These are phyloP conservation scores for Plebejus argus DNA, from an alignment of 2,888 invertebrate genomes.

Conservation along the genomic window DNA sequence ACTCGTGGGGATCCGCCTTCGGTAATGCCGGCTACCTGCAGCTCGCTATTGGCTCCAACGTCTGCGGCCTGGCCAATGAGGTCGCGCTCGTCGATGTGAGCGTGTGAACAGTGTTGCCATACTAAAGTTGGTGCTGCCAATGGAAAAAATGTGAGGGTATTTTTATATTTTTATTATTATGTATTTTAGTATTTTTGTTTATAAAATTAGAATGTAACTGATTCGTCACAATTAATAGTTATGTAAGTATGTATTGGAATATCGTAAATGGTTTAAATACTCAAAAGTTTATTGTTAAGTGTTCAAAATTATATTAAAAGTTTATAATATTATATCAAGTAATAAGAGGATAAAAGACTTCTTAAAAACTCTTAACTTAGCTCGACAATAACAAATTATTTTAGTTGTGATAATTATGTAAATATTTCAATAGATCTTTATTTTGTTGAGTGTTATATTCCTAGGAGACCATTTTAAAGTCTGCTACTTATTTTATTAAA, in stretches of 20 bases:
- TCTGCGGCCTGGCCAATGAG: conserved; percentile 89
- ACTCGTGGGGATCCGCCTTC: conserved; percentile 91
- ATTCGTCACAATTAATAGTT: not conserved
- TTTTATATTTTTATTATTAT: not conserved
- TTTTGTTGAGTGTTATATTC: not conserved
- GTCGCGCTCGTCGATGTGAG: conserved; percentile 82
- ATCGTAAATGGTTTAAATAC: not conserved
- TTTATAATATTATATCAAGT: not conserved
- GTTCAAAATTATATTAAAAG: not conserved
- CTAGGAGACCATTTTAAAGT: not conserved
- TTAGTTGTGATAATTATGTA: not conserved
- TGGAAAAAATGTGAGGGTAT: conserved; percentile 2
- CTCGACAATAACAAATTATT: not conserved
- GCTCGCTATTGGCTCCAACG: conserved; percentile 86
- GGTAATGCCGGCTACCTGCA: conserved; percentile 89
- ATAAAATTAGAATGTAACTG: not conserved
- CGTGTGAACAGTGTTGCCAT: conserved; percentile 32
- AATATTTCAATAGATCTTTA: not conserved
- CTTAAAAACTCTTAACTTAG: not conserved
- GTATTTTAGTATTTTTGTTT: not conserved
- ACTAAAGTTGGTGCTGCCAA: not conserved
- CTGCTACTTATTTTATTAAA: not conserved
- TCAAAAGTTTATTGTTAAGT: not conserved
- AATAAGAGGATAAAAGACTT: not conserved
- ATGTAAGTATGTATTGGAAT: not conserved